These are phyloP conservation scores for Physocephala rufipes DNA, from an alignment of 2,888 invertebrate species.

Conservation along the genomic window DNA sequence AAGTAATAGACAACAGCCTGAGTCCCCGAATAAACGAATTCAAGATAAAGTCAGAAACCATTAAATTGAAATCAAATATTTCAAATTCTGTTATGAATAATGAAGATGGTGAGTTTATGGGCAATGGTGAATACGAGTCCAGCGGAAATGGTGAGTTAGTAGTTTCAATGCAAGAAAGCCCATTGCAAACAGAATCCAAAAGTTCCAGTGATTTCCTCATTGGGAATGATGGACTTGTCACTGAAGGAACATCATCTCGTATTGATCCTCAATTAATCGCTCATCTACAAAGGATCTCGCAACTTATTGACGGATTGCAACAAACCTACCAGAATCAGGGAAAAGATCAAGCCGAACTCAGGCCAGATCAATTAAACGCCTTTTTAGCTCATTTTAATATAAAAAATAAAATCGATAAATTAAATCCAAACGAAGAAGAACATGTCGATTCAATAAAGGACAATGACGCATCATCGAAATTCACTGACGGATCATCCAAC, in stretches of 20 bases:
- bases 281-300: slow-evolving; percentile 63
- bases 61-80: slow-evolving; percentile 50
- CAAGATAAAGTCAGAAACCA: not conserved
- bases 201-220: slow-evolving; percentile 43
- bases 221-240: slow-evolving; percentile 37
- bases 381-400: slow-evolving; percentile 65
- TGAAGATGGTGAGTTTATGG: slow-evolving; percentile 49
- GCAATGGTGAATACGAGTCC: slow-evolving; percentile 25
- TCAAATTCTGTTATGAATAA: slow-evolving; percentile 48
- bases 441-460: not conserved
- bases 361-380: slow-evolving; percentile 64
- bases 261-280: slow-evolving; percentile 61
- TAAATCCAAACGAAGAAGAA: slow-evolving; percentile 47
- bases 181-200: slow-evolving; percentile 50
- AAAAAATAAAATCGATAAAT: slow-evolving; percentile 57
- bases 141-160: slow-evolving; percentile 60
- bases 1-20: slow-evolving; percentile 50
- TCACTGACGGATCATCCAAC: not conserved
- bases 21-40: slow-evolving; percentile 20
- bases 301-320: slow-evolving; percentile 63
- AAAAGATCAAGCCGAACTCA: slow-evolving; percentile 52
- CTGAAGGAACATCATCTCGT: slow-evolving; percentile 41
- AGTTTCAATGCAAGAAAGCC: slow-evolving; percentile 51
- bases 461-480: slow-evolving; percentile 15
- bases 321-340: slow-evolving; percentile 57